A percentile compares a stretch with the other conserved stretches of the same genome.
Evolutionary conservation across 2,113 vertebrate genomes (phyloP).

Genomic region (Lasiurus borealis): DNA sequence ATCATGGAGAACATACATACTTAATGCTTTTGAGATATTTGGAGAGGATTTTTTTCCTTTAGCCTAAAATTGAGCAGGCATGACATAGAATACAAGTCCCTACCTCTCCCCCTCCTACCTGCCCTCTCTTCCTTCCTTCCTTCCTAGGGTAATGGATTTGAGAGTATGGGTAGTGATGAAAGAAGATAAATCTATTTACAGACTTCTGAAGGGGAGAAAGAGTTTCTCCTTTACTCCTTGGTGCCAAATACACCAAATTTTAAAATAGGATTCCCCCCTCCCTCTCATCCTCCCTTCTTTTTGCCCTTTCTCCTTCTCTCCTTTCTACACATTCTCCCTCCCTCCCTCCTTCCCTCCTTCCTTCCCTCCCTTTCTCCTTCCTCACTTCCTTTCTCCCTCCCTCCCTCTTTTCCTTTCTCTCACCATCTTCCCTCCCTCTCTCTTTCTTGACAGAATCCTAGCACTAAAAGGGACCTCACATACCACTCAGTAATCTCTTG

Average conservation of each 20-base stretch:
- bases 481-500: background rate
- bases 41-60: slow-evolving; percentile 16
- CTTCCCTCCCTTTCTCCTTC: background rate
- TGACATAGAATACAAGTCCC: background rate
- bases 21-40: background rate
- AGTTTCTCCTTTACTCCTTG: background rate
- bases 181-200: background rate
- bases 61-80: background rate
- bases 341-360: background rate
- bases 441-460: background rate
- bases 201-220: background rate
- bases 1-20: background rate
- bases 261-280: background rate
- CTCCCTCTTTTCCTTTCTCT: too few species aligned
- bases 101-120: fast-evolving
- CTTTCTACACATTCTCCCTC: background rate
- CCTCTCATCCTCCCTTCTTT: background rate
- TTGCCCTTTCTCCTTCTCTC: background rate
- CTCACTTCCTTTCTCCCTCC: too few species aligned
- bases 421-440: too few species aligned
- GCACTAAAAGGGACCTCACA: background rate
- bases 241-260: background rate
- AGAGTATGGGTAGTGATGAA: background rate
- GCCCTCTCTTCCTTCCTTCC: too few species aligned
- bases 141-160: background rate